These are phyloP conservation scores for Epinephelus lanceolatus DNA, from an alignment of 2,113 vertebrate genomes.

Conservation along the genomic window DNA sequence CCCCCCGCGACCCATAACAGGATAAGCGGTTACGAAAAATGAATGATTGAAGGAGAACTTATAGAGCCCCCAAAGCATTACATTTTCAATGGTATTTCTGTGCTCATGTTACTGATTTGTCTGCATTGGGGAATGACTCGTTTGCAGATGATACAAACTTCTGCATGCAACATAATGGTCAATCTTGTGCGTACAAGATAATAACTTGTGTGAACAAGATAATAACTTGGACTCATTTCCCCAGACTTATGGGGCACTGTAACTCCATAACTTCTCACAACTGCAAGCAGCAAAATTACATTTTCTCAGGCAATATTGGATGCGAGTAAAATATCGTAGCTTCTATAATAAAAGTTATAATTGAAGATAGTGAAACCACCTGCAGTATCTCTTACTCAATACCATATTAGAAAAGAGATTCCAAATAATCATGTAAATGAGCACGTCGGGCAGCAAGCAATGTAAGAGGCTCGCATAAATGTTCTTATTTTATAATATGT, in stretches of 20 bases:
- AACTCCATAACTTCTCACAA: background rate
- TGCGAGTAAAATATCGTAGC: background rate
- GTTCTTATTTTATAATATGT: background rate
- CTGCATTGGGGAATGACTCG: background rate
- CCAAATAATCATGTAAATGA: background rate
- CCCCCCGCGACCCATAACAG: no score
- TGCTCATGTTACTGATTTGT: background rate
- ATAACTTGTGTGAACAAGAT: background rate
- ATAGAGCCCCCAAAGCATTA: background rate
- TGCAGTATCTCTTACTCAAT: background rate
- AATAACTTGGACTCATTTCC: background rate
- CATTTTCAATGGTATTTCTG: background rate
- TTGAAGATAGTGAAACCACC: background rate
- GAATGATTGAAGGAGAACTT: background rate
- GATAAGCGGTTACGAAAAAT: no score
- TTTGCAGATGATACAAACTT: background rate
- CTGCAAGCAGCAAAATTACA: background rate
- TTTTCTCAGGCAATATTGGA: background rate
- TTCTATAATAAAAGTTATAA: constrained; percentile 2
- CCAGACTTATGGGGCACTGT: background rate
- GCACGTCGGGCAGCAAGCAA: background rate
- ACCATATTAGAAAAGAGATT: background rate
- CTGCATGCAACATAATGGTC: background rate
- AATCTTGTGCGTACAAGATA: background rate
- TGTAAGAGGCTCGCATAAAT: background rate